phyloP scores from a whole-genome alignment of 64 coral and sea anemone genomes.

The Stichodactyla mertensii region DNA sequence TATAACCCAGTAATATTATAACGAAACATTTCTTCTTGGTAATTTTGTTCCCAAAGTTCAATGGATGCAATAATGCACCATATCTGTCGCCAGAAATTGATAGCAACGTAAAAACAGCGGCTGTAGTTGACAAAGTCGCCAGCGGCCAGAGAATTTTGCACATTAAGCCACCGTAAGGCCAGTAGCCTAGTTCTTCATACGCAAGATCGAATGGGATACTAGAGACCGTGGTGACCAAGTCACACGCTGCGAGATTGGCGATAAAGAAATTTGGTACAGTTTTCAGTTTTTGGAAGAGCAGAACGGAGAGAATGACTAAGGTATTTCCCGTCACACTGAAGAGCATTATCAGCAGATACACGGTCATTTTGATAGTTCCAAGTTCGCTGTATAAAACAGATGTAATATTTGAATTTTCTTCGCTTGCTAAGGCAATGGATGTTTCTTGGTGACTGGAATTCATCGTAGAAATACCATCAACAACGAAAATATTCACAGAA shows the following conservation, averaged over 20 bases:
- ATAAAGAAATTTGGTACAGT: constrained; percentile 82
- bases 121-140: constrained; percentile 58
- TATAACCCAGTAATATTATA: constrained; percentile 38
- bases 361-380: constrained; percentile 35
- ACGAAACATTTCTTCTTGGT: constrained; percentile 51
- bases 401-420: neutral
- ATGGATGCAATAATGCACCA: constrained; percentile 61
- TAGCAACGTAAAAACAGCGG: constrained; percentile 77
- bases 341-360: constrained; percentile 56
- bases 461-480: neutral
- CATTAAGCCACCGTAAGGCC: constrained; percentile 57
- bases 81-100: constrained; percentile 72
- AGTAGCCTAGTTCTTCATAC: constrained; percentile 44
- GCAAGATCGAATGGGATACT: constrained; percentile 74
- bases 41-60: constrained; percentile 71
- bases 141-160: constrained; percentile 68
- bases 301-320: constrained; percentile 62
- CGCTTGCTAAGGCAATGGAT: neutral
- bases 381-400: constrained; percentile 10
- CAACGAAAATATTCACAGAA: neutral
- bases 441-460: neutral
- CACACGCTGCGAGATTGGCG: constrained; percentile 72
- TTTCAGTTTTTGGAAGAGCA: constrained; percentile 57
- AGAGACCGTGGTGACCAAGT: constrained; percentile 63
- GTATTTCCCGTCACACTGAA: constrained; percentile 73